Percentiles rank a stretch among this genome's conserved stretches.
These are phyloP conservation scores for Syngnathus typhle DNA, from an alignment of 2,113 vertebrate genomes.

Conservation along the genomic window DNA sequence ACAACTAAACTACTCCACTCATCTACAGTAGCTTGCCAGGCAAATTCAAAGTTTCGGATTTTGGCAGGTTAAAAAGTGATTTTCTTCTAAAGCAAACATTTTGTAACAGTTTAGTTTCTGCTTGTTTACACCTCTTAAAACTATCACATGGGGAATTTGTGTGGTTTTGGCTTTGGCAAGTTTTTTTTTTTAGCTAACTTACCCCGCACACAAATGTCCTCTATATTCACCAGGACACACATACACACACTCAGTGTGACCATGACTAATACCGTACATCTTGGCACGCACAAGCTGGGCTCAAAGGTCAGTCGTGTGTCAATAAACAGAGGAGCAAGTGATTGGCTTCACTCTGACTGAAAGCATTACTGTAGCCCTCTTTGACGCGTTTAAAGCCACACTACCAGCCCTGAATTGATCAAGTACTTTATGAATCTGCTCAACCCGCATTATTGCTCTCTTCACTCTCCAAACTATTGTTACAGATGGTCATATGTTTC, in stretches of 20 bases:
- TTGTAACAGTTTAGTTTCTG: slow-evolving; percentile 19
- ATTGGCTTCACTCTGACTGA: slow-evolving; percentile 55
- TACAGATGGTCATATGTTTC: slow-evolving; percentile 37
- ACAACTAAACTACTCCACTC: not conserved
- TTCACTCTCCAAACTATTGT: slow-evolving; percentile 17
- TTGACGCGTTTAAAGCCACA: slow-evolving; percentile 40
- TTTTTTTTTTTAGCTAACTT: not conserved
- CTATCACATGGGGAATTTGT: slow-evolving; percentile 33
- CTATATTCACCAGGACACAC: slow-evolving; percentile 11
- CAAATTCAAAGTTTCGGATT: not conserved
- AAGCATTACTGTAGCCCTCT: slow-evolving; percentile 45
- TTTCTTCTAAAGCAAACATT: not conserved
- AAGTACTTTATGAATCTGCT: slow-evolving; percentile 3
- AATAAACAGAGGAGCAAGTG: slow-evolving; percentile 58
- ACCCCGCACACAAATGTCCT: slow-evolving; percentile 20
- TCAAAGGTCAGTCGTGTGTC: slow-evolving; percentile 60
- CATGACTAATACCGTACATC: slow-evolving; percentile 62
- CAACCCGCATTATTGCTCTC: slow-evolving; percentile 12
- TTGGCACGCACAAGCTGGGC: slow-evolving; percentile 51
- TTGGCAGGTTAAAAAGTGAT: not conserved
- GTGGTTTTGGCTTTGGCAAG: slow-evolving; percentile 34
- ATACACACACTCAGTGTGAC: slow-evolving; percentile 34
- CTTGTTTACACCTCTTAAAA: slow-evolving; percentile 31
- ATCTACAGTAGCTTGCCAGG: not conserved
- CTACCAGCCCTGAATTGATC: not conserved